Percentiles rank a stretch among this genome's conserved stretches.
Conservation (phyloP, 2,888 invertebrate genomes). For the Trachelus stipa region DNA sequence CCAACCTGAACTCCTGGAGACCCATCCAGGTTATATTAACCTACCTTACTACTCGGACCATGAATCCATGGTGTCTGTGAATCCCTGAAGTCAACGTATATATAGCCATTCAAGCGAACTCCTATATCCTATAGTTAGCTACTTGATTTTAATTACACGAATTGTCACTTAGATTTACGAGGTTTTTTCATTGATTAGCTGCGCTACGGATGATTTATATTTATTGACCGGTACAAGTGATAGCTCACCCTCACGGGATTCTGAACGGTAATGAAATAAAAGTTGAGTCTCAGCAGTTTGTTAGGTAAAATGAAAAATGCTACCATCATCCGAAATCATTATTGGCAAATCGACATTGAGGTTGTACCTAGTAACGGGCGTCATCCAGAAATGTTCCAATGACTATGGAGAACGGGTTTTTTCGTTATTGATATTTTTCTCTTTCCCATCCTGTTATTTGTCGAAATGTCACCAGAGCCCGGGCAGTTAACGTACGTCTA, state of each 20-base stretch:
- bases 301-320: neutral
- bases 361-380: neutral
- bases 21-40: constrained; percentile 46
- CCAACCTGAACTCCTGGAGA: constrained; percentile 33
- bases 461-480: constrained; percentile 14
- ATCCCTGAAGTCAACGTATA: neutral
- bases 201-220: constrained; percentile 41
- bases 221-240: constrained; percentile 31
- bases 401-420: constrained; percentile 22
- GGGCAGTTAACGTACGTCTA: neutral
- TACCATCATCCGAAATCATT: neutral
- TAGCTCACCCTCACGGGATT: neutral
- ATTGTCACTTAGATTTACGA: constrained; percentile 52
- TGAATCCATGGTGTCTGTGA: neutral
- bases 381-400: neutral
- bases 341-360: neutral
- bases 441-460: constrained; percentile 29
- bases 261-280: neutral
- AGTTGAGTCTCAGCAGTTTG: neutral
- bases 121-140: constrained; percentile 38
- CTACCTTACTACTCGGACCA: constrained; percentile 18
- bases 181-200: constrained; percentile 32
- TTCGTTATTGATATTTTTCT: constrained; percentile 3
- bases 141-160: constrained; percentile 54
- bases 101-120: neutral